A percentile compares a stretch with the other conserved stretches of the same genome.
Evolutionary conservation across 23 tunicate species (phyloP).

Genomic region (Clavelina lepadiformis): DNA sequence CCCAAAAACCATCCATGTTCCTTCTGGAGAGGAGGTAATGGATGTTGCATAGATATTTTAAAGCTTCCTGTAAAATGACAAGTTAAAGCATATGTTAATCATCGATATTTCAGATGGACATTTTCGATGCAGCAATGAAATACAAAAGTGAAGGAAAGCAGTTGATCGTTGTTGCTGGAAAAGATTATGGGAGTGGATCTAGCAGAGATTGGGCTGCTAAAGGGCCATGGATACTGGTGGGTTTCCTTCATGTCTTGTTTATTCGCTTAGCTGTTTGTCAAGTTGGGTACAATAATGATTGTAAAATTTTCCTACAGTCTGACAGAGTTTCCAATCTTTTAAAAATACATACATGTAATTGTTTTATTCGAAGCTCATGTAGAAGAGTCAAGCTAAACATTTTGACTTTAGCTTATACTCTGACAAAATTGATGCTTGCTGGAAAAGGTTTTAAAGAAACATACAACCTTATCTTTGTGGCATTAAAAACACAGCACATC

Average conservation of each 20-base stretch:
- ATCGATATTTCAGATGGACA: slow-evolving; percentile 65
- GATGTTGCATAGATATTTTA: background rate
- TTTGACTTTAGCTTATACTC: too few species aligned
- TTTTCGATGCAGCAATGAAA: slow-evolving; percentile 89
- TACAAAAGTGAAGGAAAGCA: slow-evolving; percentile 62
- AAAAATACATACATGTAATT: too few species aligned
- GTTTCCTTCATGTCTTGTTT: background rate
- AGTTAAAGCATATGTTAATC: background rate
- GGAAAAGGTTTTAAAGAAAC: too few species aligned
- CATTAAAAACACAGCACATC: too few species aligned
- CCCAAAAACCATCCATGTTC: slow-evolving; percentile 79
- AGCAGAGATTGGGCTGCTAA: slow-evolving; percentile 99
- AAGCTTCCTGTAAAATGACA: background rate
- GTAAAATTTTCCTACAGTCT: too few species aligned
- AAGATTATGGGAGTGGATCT: slow-evolving; percentile 98
- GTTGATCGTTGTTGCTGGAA: slow-evolving; percentile 84
- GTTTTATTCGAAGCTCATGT: too few species aligned
- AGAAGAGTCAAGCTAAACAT: too few species aligned
- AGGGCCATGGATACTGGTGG: slow-evolving; percentile 97
- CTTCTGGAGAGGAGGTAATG: slow-evolving; percentile 68
- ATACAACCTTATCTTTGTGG: too few species aligned
- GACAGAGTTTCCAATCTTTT: too few species aligned
- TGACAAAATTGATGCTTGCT: too few species aligned
- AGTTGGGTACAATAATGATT: too few species aligned
- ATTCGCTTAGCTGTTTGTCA: too few species aligned